Base-by-base conservation (phyloP, 2,797 vertebrate genomes). In the Cheirogaleus major region DNA sequence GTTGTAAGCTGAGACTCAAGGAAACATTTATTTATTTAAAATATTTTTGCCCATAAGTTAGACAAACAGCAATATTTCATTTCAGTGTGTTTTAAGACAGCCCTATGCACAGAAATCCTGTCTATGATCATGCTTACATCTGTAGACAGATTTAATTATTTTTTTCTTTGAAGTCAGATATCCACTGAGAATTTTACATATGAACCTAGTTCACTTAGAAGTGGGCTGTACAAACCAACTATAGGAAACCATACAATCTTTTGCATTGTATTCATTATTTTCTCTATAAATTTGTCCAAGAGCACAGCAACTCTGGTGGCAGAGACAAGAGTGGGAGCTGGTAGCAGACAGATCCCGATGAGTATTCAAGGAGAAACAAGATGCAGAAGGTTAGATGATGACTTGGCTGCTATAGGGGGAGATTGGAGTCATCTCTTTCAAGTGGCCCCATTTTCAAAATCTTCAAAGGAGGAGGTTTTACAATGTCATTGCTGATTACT, bases 21-120 rank as follows among this genome's bases (percentile, higher is more conserved):
- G 85, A 97, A 98, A 98, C 7, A 97, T 97, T 96, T 98, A 96
- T 98, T 97, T 98, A 96, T 98, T 98, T 98, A 93, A 98, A 97
- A 97, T 96, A 95, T 96, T 97, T 97, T 97, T 59, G 70, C 81
- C 14, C 2, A 0, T 89, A 96, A 96, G 82, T 96, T 96, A 97
- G 73, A 94, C 89, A 90, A 96, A 93, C 38, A 94, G 73, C 30
- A 96, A 88, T 63, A 92, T 93, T 98, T 97, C 69, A 89, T 97
- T 94, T 97, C 67, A 38, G 11, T 86, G 89, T 20, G 32, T 83
- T 98, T 97, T 81, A 83, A 97, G 97, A 96, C 92, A 84, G 89
- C 14, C 50, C 55, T 90, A 89, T 61, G 97, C 97, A 91, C 92
- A 97, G 93, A 94, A 92, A 88, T 81, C n/a, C 30, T 27, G 52